A percentile compares a stretch with the other conserved stretches of the same genome.
Evolutionary conservation across 2,113 vertebrate genomes (phyloP).

Genomic region (Lanius collurio): DNA sequence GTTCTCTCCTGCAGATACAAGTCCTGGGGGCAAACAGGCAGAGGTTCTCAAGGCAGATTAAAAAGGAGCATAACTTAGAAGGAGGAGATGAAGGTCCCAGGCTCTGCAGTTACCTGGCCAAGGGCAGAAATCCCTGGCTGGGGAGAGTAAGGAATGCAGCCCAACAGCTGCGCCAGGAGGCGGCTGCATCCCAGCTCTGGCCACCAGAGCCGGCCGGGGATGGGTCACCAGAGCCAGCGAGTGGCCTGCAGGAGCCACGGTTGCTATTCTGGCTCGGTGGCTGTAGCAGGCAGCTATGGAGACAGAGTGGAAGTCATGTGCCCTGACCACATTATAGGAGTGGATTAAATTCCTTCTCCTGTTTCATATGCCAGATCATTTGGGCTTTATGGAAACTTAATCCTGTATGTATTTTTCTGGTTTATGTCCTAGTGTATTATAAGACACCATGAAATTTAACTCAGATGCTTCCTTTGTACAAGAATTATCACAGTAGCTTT

Average conservation of each 20-base stretch:
- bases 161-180: background rate
- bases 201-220: fast-evolving
- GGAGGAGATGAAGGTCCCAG: background rate
- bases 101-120: background rate
- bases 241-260: background rate
- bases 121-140: fast-evolving
- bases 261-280: background rate
- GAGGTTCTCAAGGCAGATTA: background rate
- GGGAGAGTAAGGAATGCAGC: background rate
- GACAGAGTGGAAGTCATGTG: constrained; percentile 40
- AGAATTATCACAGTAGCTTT: background rate
- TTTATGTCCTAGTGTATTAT: constrained; percentile 31
- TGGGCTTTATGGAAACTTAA: constrained; percentile 54
- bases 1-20: background rate
- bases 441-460: constrained; percentile 39
- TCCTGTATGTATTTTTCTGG: constrained; percentile 40
- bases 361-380: constrained; percentile 37
- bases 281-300: constrained; percentile 23
- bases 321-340: constrained; percentile 34
- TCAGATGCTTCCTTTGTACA: constrained; percentile 31
- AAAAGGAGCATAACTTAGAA: background rate
- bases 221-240: background rate
- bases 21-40: background rate
- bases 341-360: constrained; percentile 55
- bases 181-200: background rate